Evolutionary conservation across 2,888 invertebrate genomes (phyloP), one percentile per base, ranked within the genome.

Genomic region (Gisinianus flammeolus): DNA sequence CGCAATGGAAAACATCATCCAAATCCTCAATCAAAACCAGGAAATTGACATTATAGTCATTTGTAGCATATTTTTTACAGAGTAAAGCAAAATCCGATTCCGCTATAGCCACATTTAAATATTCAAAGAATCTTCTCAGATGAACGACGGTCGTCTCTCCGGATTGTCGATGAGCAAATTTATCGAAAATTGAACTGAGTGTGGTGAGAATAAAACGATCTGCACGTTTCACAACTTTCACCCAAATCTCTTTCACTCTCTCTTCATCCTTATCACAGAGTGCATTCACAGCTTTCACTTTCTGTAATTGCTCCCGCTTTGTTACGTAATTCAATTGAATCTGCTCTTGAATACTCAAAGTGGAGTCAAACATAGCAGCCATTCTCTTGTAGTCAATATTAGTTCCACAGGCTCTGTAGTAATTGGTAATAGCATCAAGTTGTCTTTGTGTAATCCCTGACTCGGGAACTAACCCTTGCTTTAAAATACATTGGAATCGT

Each of bases 131-230:
- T 79, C 93, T 90, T 0, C 91, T 91, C 86, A 94, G 93, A 87
- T 94, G 94, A 0, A 92, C 90, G 30, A 93, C 90, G 0, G 93
- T 93, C 26, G 94, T 92, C 1, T 91, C 90, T 4, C 94, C 94
- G 35, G 82, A 82, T 66, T 82, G 84, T 0, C 83, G 82, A 67
- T 83, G 79, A 16, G 84, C 82, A 79, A 84, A 84, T 81, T 84
- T 83, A 16, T 84, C 82, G 68, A 84, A 83, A 30, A 81, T 76
- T 5, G 83, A 80, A 31, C 79, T 80, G n/a, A 83, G 76, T 22
- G 81, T 83, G 19, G 79, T 81, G 31, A 84, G 73, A 64, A 77
- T 81, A 35, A 80, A 79, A 12, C 83, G 78, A 75, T 83, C 80
- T 2, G 83, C 81, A 58, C 82, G 33, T 24, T 71, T 67, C 62